Conservation (phyloP, 35 echinoderm and acorn worm species). For the Amphiura filiformis region DNA sequence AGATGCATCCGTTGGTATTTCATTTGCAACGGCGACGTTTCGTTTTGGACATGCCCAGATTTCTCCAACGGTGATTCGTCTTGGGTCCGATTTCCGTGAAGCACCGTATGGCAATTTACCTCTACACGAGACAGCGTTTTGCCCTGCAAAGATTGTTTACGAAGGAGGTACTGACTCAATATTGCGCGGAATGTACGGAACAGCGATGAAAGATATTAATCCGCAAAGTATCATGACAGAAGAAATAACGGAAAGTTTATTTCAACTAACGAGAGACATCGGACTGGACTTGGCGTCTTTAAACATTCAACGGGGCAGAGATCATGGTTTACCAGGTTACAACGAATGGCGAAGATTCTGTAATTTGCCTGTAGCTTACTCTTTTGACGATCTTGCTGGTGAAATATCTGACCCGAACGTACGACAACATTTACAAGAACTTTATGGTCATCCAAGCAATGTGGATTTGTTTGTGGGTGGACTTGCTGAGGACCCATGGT, state of each 20-base stretch:
- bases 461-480: not conserved
- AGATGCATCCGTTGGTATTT: not conserved
- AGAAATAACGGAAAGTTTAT: not conserved
- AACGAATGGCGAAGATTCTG: slow-evolving; percentile 67
- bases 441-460: not conserved
- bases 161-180: not conserved
- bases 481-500: not conserved
- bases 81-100: not conserved
- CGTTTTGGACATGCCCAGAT: not conserved
- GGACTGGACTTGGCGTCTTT: slow-evolving; percentile 72
- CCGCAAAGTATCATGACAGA: not conserved
- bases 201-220: not conserved
- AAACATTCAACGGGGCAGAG: slow-evolving; percentile 84
- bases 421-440: not conserved
- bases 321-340: slow-evolving; percentile 80
- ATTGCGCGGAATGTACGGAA: not conserved
- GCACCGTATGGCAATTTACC: not conserved
- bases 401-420: slow-evolving; percentile 36
- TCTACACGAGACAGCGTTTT: slow-evolving; percentile 6
- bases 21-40: not conserved
- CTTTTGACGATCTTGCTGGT: slow-evolving; percentile 47
- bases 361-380: slow-evolving; percentile 6
- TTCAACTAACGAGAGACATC: not conserved
- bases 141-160: not conserved
- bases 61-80: not conserved